phyloP scores from a whole-genome alignment of 2,113 vertebrate species.

The Serinus canaria region DNA sequence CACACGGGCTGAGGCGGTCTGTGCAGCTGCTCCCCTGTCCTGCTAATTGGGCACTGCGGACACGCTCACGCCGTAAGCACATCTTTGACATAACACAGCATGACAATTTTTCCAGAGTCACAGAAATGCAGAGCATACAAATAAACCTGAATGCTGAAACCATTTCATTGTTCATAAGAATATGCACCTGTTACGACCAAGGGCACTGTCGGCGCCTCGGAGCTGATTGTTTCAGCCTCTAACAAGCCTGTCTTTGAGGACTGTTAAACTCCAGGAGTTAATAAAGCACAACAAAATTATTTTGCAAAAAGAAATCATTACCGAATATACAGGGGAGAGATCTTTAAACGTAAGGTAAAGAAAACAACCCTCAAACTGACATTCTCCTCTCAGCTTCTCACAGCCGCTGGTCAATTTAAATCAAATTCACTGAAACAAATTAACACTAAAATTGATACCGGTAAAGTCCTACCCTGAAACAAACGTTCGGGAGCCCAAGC shows the following conservation, averaged over 20 bases:
- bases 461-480: neutral
- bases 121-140: constrained; percentile 23
- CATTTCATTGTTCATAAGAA: constrained; percentile 14
- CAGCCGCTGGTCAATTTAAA: neutral
- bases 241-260: neutral
- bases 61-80: neutral
- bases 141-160: constrained; percentile 7
- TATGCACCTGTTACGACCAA: constrained; percentile 20
- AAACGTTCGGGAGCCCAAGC: neutral
- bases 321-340: neutral
- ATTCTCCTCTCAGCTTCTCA: neutral
- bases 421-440: neutral
- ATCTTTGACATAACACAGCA: constrained; percentile 26
- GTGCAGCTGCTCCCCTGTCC: constrained; percentile 2
- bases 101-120: constrained; percentile 24
- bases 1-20: fast-evolving
- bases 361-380: neutral
- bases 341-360: neutral
- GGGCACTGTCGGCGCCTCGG: neutral
- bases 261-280: neutral
- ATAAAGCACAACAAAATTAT: neutral
- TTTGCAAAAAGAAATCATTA: neutral
- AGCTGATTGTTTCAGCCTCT: neutral
- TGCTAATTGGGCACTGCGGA: neutral
- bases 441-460: neutral